Base-by-base conservation (phyloP, 2,888 invertebrate genomes). In the Drosophila falleni region DNA sequence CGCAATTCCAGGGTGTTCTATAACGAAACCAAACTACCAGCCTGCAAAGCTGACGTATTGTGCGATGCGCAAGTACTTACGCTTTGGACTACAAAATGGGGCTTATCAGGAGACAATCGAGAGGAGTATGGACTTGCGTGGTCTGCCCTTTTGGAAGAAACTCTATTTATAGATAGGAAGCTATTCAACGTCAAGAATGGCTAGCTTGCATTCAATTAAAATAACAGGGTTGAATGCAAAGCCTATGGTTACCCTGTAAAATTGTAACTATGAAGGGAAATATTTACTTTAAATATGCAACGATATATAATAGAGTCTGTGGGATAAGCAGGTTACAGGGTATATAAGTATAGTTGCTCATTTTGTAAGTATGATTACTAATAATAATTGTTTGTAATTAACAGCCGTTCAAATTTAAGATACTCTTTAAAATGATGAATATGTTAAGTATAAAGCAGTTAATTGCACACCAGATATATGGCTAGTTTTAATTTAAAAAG, bases 31-130 rank as follows among this genome's bases (percentile, higher is more conserved):
- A 6, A 33, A 0, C 13, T 78, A 26, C 1, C 58, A 1, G 16
- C 64, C 4, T 91, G 91, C 37, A 71, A 72, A 19, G 41, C 65
- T 4, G 61, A 50, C 0, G 71, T n/a, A n/a, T n/a, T n/a, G n/a
- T n/a, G n/a, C n/a, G n/a, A 81, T 90, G 29, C 92, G 93, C 56
- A 89, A 87, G n/a, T 91, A 90, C 71, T 68, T 89, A 13, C 83
- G 81, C n/a, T 81, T 90, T 33, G 73, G 55, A n/a, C 82, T 88
- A 29, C 19, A 46, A 4, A 68, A 58, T 31, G 65, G 65, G 0
- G 70, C 58, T 8, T 91, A 68, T 50, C 54, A 68, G 0, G 67
- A 78, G 64, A 19, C 44, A 33, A 39, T 74, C 13, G 37, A 73
- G 63, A 53, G 63, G 50, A 39, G 47, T 26, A 29, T 87, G 58